Evolutionary conservation across 2,797 vertebrate genomes (phyloP), one percentile per base, ranked within the genome.

Genomic region (Channa striata): DNA sequence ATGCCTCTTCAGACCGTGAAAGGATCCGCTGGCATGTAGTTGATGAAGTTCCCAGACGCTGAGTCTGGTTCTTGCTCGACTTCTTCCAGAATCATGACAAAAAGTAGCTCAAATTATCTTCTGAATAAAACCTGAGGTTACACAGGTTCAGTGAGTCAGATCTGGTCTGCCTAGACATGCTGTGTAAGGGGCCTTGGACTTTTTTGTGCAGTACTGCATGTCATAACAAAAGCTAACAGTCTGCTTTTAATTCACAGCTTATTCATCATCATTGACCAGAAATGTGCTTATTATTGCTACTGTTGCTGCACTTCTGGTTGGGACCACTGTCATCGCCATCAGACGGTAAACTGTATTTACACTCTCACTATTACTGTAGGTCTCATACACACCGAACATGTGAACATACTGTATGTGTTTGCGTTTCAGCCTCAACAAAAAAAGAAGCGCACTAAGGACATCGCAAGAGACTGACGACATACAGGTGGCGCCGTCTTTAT

Each of bases 251-350:
- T 67, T 44, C 5, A 51, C 71, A 87, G 79, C 7, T 17, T 4
- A 12, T 20, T 52, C 17, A 58, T 4, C 11, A 20, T 52, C 42
- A 23, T 56, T 67, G 2, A 20, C 2, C 6, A 69, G 30, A 54
- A 9, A 21, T 3, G 1, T 42, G 12, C 6, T 59, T 0, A 12
- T 77, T 30, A 25, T 74, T 33, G 30, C 61, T 46, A 3, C 30
- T 47, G 44, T 59, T 23, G 53, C 60, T 54, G 40, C 57, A n/a
- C 12, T 76, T 68, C n/a, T 84, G n/a, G 46, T 65, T n/a, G 37
- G 48, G 21, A 51, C 14, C 25, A 2, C 11, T 10, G 17, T 69
- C 16, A 9, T 54, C 34, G 17, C 5, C 1, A 0, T 74, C 46
- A 58, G 8, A 51, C 70, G 77, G 82, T 77, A 59, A 49, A 36